Evolutionary conservation across 2,888 invertebrate species (phyloP).

Genomic region (Microplitis manilae): DNA sequence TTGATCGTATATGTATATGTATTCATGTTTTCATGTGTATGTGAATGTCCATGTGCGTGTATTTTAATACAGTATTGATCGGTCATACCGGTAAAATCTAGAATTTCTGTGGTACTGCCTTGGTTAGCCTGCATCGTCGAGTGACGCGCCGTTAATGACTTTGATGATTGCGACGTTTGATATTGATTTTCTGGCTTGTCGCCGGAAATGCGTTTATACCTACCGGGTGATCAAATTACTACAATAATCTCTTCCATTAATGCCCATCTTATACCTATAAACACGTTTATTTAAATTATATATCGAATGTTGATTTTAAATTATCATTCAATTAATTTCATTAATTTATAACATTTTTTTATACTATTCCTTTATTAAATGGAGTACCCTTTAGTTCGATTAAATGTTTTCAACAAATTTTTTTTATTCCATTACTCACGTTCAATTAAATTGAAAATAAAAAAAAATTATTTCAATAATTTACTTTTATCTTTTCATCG

Average conservation of each 20-base stretch:
- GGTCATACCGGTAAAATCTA: not conserved
- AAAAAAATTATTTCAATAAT: constrained; percentile 1
- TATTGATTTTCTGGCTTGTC: constrained; percentile 36
- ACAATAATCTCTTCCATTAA: not conserved
- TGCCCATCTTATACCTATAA: not conserved
- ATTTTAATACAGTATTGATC: constrained; percentile 32
- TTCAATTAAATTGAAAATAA: constrained; percentile 12
- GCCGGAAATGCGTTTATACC: constrained; percentile 32
- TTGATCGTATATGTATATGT: not conserved
- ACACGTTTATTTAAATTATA: not conserved
- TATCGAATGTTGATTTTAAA: not conserved
- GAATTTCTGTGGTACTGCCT: constrained; percentile 8
- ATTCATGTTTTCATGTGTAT: not conserved
- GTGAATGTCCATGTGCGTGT: not conserved
- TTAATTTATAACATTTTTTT: not conserved
- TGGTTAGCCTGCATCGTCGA: not conserved
- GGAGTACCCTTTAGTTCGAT: constrained; percentile 7
- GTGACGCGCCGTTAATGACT: constrained; percentile 53
- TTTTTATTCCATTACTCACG: not conserved
- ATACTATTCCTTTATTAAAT: not conserved
- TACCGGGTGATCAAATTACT: constrained; percentile 43
- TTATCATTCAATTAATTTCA: not conserved
- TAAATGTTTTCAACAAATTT: not conserved
- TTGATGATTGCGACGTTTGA: constrained; percentile 51
- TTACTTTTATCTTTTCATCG: not conserved